Conservation (phyloP, 1,140 invertebrate species). For the Pseudachorutes palmiensis region DNA sequence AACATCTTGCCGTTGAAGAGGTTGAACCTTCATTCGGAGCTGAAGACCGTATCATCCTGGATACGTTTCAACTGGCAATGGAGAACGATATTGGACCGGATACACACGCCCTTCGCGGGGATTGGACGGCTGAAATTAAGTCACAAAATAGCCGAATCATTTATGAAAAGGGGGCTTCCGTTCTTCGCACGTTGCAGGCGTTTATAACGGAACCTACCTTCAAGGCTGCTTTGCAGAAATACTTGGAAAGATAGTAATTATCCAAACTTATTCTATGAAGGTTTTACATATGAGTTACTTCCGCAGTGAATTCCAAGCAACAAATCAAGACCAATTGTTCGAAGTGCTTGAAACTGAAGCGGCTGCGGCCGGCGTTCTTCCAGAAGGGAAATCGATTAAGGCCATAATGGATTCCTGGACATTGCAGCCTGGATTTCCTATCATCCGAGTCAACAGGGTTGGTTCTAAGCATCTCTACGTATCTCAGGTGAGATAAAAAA, state of each 20-base stretch:
- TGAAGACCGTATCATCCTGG: background rate
- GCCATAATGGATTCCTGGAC: too few species aligned
- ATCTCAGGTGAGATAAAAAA: too few species aligned
- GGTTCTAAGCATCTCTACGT: too few species aligned
- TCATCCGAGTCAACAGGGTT: too few species aligned
- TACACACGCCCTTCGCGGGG: background rate
- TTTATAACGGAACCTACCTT: constrained; percentile 58
- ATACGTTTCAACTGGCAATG: constrained; percentile 1
- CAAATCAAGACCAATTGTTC: too few species aligned
- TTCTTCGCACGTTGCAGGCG: constrained; percentile 68
- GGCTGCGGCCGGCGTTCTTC: too few species aligned
- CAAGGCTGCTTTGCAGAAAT: constrained; percentile 50
- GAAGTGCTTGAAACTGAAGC: too few species aligned
- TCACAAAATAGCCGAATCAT: constrained; percentile 9
- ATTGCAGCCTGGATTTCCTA: too few species aligned
- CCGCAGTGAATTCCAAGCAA: too few species aligned
- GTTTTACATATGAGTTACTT: too few species aligned
- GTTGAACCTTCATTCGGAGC: constrained; percentile 5
- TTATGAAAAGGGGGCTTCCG: constrained; percentile 47
- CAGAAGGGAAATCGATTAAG: too few species aligned
- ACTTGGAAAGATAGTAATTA: constrained; percentile 44
- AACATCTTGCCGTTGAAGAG: background rate
- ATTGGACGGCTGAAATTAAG: background rate
- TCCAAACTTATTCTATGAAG: too few species aligned
- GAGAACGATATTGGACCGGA: background rate